These are phyloP conservation scores for Dendrophyllia cribrosa DNA, from an alignment of 64 coral and sea anemone species.

Conservation along the genomic window DNA sequence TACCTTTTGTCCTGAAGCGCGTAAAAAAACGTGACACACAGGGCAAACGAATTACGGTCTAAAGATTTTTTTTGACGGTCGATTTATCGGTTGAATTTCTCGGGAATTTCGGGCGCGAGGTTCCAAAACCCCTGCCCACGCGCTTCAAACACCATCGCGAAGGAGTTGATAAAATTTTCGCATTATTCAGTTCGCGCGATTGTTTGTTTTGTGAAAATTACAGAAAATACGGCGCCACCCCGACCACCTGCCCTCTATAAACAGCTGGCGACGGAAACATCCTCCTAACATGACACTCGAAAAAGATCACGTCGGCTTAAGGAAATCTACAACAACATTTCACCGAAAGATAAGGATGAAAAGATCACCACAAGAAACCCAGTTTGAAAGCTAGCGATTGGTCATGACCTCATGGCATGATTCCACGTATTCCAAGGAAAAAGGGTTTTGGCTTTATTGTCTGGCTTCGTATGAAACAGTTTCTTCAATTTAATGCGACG, in stretches of 20 bases:
- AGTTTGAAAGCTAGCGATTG: not conserved
- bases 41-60: not conserved
- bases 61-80: not conserved
- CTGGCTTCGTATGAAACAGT: not conserved
- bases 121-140: not conserved
- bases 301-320: not conserved
- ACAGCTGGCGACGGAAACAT: conserved; percentile 8
- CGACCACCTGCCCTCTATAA: not conserved
- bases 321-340: conserved; percentile 4
- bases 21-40: not conserved
- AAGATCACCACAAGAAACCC: not conserved
- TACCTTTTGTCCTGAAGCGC: not conserved
- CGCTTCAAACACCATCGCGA: not conserved
- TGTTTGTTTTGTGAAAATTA: conserved; percentile 10
- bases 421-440: not conserved
- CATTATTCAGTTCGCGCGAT: not conserved
- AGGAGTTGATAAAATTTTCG: conserved; percentile 15
- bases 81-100: not conserved
- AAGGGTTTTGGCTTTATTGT: not conserved
- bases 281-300: not conserved
- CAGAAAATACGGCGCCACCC: not conserved
- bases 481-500: not conserved
- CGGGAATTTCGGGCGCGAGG: not conserved
- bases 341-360: not conserved
- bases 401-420: not conserved